A percentile compares a stretch with the other conserved stretches of the same genome.
These are phyloP conservation scores for Toxotes lorentzi DNA, from an alignment of 2,797 vertebrate genomes.

Conservation along the genomic window DNA sequence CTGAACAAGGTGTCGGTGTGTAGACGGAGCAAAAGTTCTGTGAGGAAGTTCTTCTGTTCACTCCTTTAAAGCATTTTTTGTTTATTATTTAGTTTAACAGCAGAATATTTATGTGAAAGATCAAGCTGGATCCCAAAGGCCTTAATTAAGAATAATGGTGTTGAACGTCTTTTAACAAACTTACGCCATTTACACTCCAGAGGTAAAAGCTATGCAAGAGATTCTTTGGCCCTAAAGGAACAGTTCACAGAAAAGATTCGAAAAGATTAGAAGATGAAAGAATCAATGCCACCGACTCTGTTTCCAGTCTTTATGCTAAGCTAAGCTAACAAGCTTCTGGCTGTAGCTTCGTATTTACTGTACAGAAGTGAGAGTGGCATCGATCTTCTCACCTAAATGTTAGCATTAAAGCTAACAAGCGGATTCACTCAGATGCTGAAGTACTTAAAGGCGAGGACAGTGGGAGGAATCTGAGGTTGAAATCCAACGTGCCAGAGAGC, in stretches of 20 bases:
- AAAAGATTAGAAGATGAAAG: neutral
- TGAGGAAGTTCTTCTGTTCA: neutral
- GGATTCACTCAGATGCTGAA: neutral
- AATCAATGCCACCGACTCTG: too few relatives aligned
- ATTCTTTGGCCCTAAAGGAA: neutral
- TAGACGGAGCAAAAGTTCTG: neutral
- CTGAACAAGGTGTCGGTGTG: neutral
- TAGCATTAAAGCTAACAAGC: neutral
- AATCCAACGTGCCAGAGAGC: neutral
- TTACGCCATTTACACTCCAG: neutral
- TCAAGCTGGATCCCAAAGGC: neutral
- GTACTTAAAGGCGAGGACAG: neutral
- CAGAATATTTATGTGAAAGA: constrained; percentile 6
- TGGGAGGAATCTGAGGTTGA: neutral
- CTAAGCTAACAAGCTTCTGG: neutral
- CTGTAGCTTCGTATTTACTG: neutral
- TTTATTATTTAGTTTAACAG: neutral
- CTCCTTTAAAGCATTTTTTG: neutral
- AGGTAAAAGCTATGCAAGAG: neutral
- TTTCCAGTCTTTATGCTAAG: neutral
- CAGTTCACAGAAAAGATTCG: too few relatives aligned
- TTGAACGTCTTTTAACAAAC: neutral
- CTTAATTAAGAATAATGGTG: neutral
- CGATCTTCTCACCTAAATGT: too few relatives aligned
- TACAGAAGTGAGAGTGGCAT: neutral